These are phyloP conservation scores for Cerastis rubricosa DNA, from an alignment of 2,888 invertebrate species.

Conservation along the genomic window DNA sequence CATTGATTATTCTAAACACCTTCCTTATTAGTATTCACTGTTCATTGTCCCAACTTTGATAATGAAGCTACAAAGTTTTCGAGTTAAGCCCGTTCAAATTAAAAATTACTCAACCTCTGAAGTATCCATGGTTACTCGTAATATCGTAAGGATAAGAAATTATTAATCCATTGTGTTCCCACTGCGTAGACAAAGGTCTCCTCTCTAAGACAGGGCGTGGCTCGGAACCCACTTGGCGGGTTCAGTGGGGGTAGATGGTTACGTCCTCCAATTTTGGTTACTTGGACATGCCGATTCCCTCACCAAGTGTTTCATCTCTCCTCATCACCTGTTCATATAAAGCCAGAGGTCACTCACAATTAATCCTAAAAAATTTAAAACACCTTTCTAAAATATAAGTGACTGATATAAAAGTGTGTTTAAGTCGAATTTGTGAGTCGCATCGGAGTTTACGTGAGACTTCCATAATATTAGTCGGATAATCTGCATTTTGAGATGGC, in stretches of 20 bases:
- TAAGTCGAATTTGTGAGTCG: constrained; percentile 57
- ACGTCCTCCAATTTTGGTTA: neutral
- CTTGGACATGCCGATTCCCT: neutral
- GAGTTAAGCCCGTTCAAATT: constrained; percentile 36
- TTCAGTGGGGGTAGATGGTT: neutral
- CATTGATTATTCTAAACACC: constrained; percentile 48
- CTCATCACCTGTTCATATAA: neutral
- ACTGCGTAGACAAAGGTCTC: neutral
- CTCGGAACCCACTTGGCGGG: neutral
- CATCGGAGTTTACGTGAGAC: constrained; percentile 65
- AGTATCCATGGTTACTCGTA: neutral
- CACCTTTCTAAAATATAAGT: constrained; percentile 8
- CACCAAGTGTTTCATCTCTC: neutral
- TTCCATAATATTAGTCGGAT: constrained; percentile 70
- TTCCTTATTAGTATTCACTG: constrained; percentile 37
- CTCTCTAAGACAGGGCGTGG: neutral
- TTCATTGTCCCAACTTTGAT: constrained; percentile 37
- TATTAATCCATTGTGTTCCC: neutral
- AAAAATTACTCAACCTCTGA: constrained; percentile 35
- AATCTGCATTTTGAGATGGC: constrained; percentile 71
- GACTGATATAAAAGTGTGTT: constrained; percentile 54
- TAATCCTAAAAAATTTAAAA: constrained; percentile 9
- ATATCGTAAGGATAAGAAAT: neutral
- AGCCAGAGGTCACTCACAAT: neutral
- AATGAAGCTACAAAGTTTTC: constrained; percentile 29